Percentiles rank a stretch among this genome's conserved stretches.
Evolutionary conservation across 2,888 invertebrate species (phyloP).

Genomic region (Calameuta idolon): DNA sequence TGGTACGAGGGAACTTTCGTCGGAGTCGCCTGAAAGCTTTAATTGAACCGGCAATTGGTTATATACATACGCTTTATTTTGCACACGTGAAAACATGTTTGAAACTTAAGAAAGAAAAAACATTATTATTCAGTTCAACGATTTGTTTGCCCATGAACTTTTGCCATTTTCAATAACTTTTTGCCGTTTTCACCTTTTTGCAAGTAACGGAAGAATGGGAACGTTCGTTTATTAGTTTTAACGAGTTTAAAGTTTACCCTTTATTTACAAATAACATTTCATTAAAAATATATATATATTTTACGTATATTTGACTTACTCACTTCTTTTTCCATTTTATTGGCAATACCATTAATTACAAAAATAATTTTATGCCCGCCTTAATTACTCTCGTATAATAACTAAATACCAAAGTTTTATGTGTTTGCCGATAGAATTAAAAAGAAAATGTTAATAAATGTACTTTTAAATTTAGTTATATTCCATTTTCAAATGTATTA

Average conservation of each 20-base stretch:
- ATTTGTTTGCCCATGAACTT: not conserved
- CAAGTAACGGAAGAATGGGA: not conserved
- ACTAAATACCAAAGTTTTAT: not conserved
- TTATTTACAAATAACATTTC: not conserved
- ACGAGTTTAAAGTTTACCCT: not conserved
- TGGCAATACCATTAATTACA: not conserved
- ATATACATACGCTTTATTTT: not conserved
- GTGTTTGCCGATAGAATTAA: not conserved
- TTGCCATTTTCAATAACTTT: not conserved
- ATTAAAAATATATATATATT: not conserved
- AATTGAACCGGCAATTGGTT: not conserved
- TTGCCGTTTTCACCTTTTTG: not conserved
- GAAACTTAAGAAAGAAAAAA: not conserved
- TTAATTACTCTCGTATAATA: not conserved
- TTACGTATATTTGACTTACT: not conserved
- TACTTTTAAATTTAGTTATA: not conserved
- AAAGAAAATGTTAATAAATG: not conserved
- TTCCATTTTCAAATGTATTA: not conserved
- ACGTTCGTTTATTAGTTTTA: not conserved
- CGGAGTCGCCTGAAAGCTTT: not conserved
- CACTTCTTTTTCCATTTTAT: not conserved
- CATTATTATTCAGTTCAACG: not conserved
- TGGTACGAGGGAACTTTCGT: not conserved
- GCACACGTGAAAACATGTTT: not conserved
- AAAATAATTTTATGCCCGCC: not conserved